phyloP scores from a whole-genome alignment of 2,888 invertebrate genomes.

The Thecophora atra region DNA sequence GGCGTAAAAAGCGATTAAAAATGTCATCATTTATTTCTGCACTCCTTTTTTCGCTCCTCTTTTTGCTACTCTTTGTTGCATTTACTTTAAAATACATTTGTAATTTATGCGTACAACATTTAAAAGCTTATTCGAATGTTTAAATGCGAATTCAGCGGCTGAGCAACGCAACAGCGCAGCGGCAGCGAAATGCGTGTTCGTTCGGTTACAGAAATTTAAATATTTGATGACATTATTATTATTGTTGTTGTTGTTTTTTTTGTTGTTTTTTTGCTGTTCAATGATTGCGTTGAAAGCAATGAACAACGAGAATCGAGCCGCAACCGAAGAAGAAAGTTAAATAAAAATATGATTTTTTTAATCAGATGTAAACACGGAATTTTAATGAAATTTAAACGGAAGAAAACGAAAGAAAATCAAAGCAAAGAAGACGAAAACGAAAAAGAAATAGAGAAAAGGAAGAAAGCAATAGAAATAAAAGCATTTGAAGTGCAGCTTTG shows the following conservation, averaged over 20 bases:
- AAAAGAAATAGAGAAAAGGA: too few species aligned
- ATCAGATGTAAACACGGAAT: too few species aligned
- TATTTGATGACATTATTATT: conserved; percentile 15
- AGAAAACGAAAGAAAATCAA: too few species aligned
- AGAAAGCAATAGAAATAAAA: too few species aligned
- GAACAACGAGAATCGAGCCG: too few species aligned
- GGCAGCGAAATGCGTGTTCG: background rate
- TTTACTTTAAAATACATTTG: conserved; percentile 17
- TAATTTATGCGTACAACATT: conserved; percentile 26
- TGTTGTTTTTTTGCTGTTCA: background rate
- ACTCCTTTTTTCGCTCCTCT: conserved; percentile 19
- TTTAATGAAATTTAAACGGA: too few species aligned
- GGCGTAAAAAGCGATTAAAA: conserved; percentile 29
- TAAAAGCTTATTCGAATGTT: background rate
- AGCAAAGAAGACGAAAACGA: too few species aligned
- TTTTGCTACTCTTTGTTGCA: background rate
- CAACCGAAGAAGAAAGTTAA: too few species aligned
- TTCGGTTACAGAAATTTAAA: conserved; percentile 12
- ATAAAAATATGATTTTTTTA: too few species aligned
- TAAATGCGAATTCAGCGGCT: background rate
- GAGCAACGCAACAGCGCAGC: background rate
- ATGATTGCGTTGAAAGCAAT: too few species aligned
- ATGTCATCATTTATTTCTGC: conserved; percentile 29
- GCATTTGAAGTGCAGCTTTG: too few species aligned
- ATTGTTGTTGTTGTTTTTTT: conserved; percentile 14